Percentiles rank a stretch among this genome's conserved stretches.
phyloP scores from a whole-genome alignment of 2,113 vertebrate genomes.

The Seriola dumerili region DNA sequence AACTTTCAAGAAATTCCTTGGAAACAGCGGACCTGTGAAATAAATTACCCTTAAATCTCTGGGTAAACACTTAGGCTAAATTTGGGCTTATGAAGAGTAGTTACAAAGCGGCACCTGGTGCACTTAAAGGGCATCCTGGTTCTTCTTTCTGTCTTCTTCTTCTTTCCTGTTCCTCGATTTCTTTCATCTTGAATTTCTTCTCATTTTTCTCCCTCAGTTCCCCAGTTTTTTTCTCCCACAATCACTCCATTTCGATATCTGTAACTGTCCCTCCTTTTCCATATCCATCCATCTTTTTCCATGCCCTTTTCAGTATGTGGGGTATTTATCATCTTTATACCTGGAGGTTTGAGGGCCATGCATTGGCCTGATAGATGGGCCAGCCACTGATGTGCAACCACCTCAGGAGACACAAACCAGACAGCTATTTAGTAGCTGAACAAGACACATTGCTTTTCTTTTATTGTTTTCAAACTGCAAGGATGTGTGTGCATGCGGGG shows the following conservation, averaged over 20 bases:
- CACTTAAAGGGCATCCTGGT: slow-evolving; percentile 16
- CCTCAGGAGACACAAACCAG: slow-evolving; percentile 83
- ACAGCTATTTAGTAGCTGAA: slow-evolving; percentile 87
- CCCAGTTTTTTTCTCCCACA: slow-evolving; percentile 35
- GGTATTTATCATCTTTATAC: slow-evolving; percentile 84
- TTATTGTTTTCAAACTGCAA: slow-evolving; percentile 83
- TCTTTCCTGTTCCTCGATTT: slow-evolving; percentile 4
- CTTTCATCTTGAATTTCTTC: slow-evolving; percentile 38
- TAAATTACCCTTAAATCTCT: no score
- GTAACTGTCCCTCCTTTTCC: slow-evolving; percentile 58
- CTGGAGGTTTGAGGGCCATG: slow-evolving; percentile 78
- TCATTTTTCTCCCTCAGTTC: slow-evolving; percentile 25
- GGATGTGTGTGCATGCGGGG: slow-evolving; percentile 16
- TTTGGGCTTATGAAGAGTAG: no score
- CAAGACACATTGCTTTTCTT: slow-evolving; percentile 86
- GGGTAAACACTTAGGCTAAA: no score
- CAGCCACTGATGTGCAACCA: slow-evolving; percentile 83
- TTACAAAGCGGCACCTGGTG: neutral
- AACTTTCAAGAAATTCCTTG: no score
- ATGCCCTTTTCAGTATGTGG: slow-evolving; percentile 65
- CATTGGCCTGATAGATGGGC: slow-evolving; percentile 83
- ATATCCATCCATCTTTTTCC: slow-evolving; percentile 60
- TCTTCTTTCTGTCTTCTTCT: slow-evolving; percentile 9
- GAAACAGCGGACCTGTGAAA: neutral
- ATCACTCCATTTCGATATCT: slow-evolving; percentile 63